Base-by-base conservation (phyloP, 2,888 invertebrate genomes). In the Macaria liturata region DNA sequence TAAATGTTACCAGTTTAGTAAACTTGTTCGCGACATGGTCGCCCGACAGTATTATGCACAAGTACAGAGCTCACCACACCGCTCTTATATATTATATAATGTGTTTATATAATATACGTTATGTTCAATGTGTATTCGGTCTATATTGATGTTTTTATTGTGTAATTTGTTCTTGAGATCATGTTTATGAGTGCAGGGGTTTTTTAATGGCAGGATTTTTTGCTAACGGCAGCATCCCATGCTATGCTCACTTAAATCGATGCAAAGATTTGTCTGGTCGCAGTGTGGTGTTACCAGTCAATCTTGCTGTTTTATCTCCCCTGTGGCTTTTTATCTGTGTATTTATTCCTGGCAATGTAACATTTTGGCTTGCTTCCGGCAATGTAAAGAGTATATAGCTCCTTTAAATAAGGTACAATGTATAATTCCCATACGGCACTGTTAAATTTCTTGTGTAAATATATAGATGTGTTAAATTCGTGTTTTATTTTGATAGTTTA, bases 401-500 rank as follows among this genome's bases (percentile, higher is more conserved):
- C 83, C 72, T 66, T 66, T 68, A 63, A 75, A 50, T 51, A 76
- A 78, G 75, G 65, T 81, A 81, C 72, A 75, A 77, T 84, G 75
- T 88, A 78, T 83, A 80, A 80, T 82, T 81, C 81, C 83, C 80
- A 81, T 84, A 88, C 81, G 78, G 88, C 91, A 91, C 91, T 91
- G 91, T 91, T 91, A 84, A 86, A 87, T 84, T 87, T 90, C 81
- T 83, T 88, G 83, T 91, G 89, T 91, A 91, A 91, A 91, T 90
- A 91, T 90, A 91, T 90, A 91, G 90, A 90, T 91, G 91, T 91
- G 91, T 91, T 91, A 75, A 86, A 86, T 72, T 68, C 54, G 70
- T 80, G 63, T 88, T 89, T 89, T 59, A 86, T 87, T 90, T 60
- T 39, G 8, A 8, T 46, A n/a, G 32, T 39, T 40, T 39, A n/a